phyloP scores from a whole-genome alignment of 2,797 vertebrate species.

The Oophaga sylvatica region DNA sequence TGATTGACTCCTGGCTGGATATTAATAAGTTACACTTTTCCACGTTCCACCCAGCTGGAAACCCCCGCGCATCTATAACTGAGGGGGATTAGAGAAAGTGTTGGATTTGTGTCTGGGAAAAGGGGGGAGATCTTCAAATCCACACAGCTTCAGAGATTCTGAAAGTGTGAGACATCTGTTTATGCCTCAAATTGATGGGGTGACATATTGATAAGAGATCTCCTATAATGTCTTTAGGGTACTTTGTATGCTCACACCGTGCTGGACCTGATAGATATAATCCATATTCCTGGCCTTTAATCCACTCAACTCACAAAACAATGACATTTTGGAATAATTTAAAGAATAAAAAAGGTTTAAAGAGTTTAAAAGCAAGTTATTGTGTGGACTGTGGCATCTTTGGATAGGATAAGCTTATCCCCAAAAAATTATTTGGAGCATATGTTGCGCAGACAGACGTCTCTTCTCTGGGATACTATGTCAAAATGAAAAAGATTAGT shows the following conservation, averaged over 20 bases:
- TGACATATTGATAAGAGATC: slow-evolving; percentile 58
- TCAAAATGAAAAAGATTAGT: neutral
- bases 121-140: slow-evolving; percentile 39
- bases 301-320: slow-evolving; percentile 25
- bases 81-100: slow-evolving; percentile 50
- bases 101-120: slow-evolving; percentile 58
- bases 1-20: slow-evolving; percentile 71
- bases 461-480: neutral
- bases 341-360: slow-evolving; percentile 15
- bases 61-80: slow-evolving; percentile 58
- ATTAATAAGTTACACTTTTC: slow-evolving; percentile 67
- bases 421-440: neutral
- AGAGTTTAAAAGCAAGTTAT: slow-evolving; percentile 33
- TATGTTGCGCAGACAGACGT: slow-evolving; percentile 16
- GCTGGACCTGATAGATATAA: slow-evolving; percentile 42
- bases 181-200: slow-evolving; percentile 51
- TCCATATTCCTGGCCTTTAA: slow-evolving; percentile 3
- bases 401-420: slow-evolving; percentile 24
- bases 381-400: slow-evolving; percentile 12
- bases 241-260: slow-evolving; percentile 52
- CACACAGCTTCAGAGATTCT: slow-evolving; percentile 14
- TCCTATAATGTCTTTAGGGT: slow-evolving; percentile 54
- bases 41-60: slow-evolving; percentile 68
- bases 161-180: slow-evolving; percentile 58
- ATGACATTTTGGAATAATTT: slow-evolving; percentile 29